Conservation (phyloP, 1,140 invertebrate genomes). For the Neodiprion lecontei region DNA sequence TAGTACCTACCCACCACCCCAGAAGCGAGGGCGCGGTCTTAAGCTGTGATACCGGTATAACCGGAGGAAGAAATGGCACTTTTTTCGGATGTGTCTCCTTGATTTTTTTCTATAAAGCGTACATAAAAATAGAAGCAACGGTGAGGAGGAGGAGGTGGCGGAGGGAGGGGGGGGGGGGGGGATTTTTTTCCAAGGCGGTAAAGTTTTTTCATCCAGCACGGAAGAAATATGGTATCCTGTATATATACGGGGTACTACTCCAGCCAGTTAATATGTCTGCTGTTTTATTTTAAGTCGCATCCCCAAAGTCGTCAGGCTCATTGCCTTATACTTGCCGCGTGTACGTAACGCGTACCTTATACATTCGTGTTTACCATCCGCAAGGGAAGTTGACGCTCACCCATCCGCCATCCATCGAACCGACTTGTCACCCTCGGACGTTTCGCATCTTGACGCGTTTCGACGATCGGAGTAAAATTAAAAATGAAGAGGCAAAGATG, state of each 20-base stretch:
- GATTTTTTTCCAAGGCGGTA: not conserved
- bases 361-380: too few species aligned
- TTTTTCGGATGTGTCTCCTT: too few species aligned
- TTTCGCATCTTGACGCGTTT: not conserved
- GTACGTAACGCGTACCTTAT: too few species aligned
- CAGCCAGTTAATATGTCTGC: slow-evolving; percentile 5
- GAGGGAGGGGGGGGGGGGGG: not conserved
- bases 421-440: not conserved
- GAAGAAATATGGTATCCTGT: slow-evolving; percentile 49
- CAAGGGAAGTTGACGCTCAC: too few species aligned
- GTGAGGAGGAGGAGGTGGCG: not conserved
- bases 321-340: not conserved
- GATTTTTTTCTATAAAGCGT: not conserved
- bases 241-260: not conserved
- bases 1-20: not conserved
- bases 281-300: slow-evolving; percentile 1
- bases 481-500: not conserved
- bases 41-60: not conserved
- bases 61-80: too few species aligned
- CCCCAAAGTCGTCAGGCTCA: not conserved
- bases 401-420: not conserved
- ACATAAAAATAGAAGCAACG: not conserved
- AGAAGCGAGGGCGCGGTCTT: not conserved
- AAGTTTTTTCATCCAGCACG: slow-evolving; percentile 12
- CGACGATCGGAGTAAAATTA: not conserved